Base-by-base conservation (phyloP, 1,140 invertebrate genomes). In the Adelges cooleyi region DNA sequence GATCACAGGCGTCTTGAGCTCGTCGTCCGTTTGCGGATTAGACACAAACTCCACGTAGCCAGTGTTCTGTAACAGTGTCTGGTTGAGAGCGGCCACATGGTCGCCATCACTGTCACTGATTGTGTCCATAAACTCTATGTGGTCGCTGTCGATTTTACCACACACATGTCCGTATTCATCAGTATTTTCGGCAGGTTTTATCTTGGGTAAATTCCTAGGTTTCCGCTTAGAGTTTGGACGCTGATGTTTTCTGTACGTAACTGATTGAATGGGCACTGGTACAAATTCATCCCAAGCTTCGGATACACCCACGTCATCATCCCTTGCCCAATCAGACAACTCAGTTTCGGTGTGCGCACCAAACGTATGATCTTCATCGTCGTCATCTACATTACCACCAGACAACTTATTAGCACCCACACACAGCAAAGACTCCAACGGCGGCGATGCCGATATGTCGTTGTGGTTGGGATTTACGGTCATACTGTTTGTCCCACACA, bases 241-340 rank as follows among this genome's bases (percentile, higher is more conserved):
- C 65, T 79, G 78, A 48, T 75, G 78, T 5, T 77, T 72, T 46
- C 75, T 71, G 9, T 76, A 78, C 4, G 74, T 78, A n/a, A 80
- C 74, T 66, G 76, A 78, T 51, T 79, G 76, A 0, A 80, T 77
- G 69, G 83, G 80, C 0, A 83, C 75, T 25, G 79, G 77, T 48
- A 83, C 82, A 40, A 80, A 78, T 65, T 86, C 83, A 25, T 81
- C 80, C 51, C 87, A 79, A 71, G 87, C 85, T 67, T 88, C 86
- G 3, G 86, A 82, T 1, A 86, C 85, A 3, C 76, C 70, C 6
- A 70, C 75, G 18, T 82, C 84, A 68, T 83, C 84, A 68, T 90
- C 87, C 1, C 83, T 80, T 1, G 86, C 87, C 88, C 87, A 90
- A 73, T 92, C 89, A 0, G 87, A 90, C 11, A 90, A 75, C 72